Evolutionary conservation across 2,888 invertebrate genomes (phyloP), one percentile per base, ranked within the genome.

Genomic region (Belgica antarctica): DNA sequence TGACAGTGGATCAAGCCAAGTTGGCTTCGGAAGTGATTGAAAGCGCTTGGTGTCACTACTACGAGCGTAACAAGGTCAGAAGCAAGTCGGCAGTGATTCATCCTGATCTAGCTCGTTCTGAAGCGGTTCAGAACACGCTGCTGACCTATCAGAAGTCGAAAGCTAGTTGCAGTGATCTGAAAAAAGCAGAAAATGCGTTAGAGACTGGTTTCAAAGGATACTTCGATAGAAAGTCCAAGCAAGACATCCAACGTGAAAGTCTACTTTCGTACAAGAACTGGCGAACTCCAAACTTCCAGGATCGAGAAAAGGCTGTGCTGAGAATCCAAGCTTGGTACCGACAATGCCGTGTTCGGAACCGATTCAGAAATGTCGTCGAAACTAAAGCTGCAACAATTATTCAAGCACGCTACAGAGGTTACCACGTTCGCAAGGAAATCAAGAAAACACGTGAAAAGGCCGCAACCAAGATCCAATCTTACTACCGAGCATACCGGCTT

Each of bases 31-130:
- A 77, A 10, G 73, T 77, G 5, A 77, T 79, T 34, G 76, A 76
- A 59, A 75, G 74, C 31, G 78, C 79, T 3, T 79, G 77, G 72
- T 75, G 75, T 24, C 77, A 78, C 12, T 79, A 78, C 69, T 76
- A 77, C 1, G 72, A 76, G 3, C 77, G 52, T 3, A 17, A 52
- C 12, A 52, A 77, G 2, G 79, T 34, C 15, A 31, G 2, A 25
- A 2, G 12, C 3, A 10, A 22, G 2, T 7, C 46, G 24, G 10
- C 5, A 4, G 3, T 34, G 15, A 19, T 34, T 34, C 15, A 28
- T 8, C 7, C 65, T 7, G 12, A 65, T 22, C 7, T 7, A 10
- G 17, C 25, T 65, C 28, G 12, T 15, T 7, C 36, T 15, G 1
- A 41, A 10, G 65, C 65, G 2, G 65, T 65, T 1, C 2, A 41